These are phyloP conservation scores for Bettongia penicillata DNA, from an alignment of 2,113 vertebrate species.

Conservation along the genomic window DNA sequence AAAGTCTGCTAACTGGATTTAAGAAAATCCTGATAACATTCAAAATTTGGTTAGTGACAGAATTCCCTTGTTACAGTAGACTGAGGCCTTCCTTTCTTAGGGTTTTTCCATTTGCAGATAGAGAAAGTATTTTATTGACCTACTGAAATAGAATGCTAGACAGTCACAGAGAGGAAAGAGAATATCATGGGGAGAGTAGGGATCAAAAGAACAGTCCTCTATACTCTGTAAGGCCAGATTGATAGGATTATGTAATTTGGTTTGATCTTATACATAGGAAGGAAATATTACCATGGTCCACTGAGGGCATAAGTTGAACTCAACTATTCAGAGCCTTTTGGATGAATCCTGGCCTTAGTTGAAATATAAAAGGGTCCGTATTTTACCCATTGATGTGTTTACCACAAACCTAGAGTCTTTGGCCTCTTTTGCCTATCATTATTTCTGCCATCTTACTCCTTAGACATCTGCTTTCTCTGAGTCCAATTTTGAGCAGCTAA, in stretches of 20 bases:
- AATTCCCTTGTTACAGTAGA: not conserved
- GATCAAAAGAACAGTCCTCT: not conserved
- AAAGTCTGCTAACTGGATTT: not conserved
- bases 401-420: not conserved
- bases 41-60: not conserved
- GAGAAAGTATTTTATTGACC: not conserved
- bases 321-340: not conserved
- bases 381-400: not conserved
- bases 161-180: not conserved
- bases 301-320: not conserved
- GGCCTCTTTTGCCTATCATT: too few relatives aligned
- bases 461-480: too few relatives aligned
- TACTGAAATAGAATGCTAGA: not conserved
- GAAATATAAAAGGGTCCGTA: not conserved
- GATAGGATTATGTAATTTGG: not conserved
- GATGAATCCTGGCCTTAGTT: not conserved
- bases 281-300: not conserved
- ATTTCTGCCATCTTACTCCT: too few relatives aligned
- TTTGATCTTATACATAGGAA: not conserved
- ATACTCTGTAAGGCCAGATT: not conserved
- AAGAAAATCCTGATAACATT: not conserved
- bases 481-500: too few relatives aligned
- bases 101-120: not conserved
- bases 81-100: not conserved
- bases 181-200: not conserved